Percentiles rank a stretch among this genome's conserved stretches.
phyloP scores from a whole-genome alignment of 2,888 invertebrate genomes.

The Trimorus sp. region DNA sequence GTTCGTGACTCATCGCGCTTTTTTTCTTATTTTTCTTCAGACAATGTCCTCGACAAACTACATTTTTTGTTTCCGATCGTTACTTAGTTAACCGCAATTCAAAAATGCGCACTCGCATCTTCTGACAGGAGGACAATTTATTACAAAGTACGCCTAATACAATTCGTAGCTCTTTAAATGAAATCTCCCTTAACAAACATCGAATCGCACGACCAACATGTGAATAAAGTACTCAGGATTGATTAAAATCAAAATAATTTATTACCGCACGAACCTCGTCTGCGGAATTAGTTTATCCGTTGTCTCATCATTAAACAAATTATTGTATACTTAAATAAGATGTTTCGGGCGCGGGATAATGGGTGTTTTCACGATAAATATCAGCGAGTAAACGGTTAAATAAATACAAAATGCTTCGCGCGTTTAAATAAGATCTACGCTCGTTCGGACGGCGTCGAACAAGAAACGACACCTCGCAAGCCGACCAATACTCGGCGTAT shows the following conservation, averaged over 20 bases:
- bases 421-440: slow-evolving; percentile 23
- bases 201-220: too few species aligned
- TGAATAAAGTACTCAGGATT: too few species aligned
- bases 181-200: too few species aligned
- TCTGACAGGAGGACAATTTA: too few species aligned
- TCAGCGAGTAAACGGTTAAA: slow-evolving; percentile 17
- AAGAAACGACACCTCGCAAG: slow-evolving; percentile 34
- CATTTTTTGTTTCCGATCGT: too few species aligned
- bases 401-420: slow-evolving; percentile 21
- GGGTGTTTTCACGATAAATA: slow-evolving; percentile 17
- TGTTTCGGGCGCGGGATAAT: neutral
- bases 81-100: too few species aligned
- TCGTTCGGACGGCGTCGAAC: slow-evolving; percentile 9
- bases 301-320: slow-evolving; percentile 12
- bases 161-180: too few species aligned
- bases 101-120: too few species aligned
- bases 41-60: too few species aligned
- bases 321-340: slow-evolving; percentile 26
- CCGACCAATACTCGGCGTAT: slow-evolving; percentile 37
- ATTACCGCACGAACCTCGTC: slow-evolving; percentile 2
- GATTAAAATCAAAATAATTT: slow-evolving; percentile 1
- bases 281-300: neutral
- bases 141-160: too few species aligned
- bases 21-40: too few species aligned
- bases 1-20: too few species aligned